Evolutionary conservation across 2,888 invertebrate genomes (phyloP).

Genomic region (Volucella inanis): DNA sequence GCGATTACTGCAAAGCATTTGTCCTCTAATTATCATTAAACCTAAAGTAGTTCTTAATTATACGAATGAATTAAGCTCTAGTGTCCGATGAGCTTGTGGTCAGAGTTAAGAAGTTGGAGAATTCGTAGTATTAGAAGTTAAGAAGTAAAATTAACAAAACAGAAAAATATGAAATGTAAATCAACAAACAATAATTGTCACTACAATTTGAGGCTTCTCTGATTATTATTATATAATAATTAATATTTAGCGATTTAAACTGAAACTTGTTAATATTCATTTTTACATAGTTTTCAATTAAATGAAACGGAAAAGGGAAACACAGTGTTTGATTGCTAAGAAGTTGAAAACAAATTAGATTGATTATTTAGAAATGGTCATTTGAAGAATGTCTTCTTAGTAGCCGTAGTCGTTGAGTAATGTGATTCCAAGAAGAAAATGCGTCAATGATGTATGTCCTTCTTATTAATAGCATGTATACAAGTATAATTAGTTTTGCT

Average conservation of each 20-base stretch:
- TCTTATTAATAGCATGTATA: too few relatives aligned
- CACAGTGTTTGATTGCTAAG: too few relatives aligned
- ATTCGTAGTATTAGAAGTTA: conserved; percentile 7
- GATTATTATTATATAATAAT: conserved; percentile 74
- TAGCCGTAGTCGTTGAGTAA: too few relatives aligned
- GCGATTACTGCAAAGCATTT: conserved; percentile 51
- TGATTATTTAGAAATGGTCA: too few relatives aligned
- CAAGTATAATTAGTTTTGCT: too few relatives aligned
- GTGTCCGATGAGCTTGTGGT: conserved; percentile 10
- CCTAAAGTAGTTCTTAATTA: conserved; percentile 36
- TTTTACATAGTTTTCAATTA: conserved; percentile 72
- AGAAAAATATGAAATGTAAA: conserved; percentile 3
- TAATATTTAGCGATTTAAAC: conserved; percentile 49
- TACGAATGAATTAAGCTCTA: conserved; percentile 5
- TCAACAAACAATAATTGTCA: conserved; percentile 39
- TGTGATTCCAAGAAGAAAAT: too few relatives aligned
- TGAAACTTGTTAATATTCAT: conserved; percentile 69
- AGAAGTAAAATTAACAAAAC: background rate
- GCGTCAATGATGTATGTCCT: too few relatives aligned
- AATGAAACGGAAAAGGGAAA: conserved; percentile 53
- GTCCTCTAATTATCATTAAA: conserved; percentile 46
- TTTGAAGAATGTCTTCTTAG: too few relatives aligned
- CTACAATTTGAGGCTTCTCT: conserved; percentile 63
- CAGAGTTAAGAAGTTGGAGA: background rate
- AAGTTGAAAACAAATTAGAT: too few relatives aligned